Percentiles rank a stretch among this genome's conserved stretches.
phyloP scores from a whole-genome alignment of 2,797 vertebrate genomes.

The Natrix natrix region DNA sequence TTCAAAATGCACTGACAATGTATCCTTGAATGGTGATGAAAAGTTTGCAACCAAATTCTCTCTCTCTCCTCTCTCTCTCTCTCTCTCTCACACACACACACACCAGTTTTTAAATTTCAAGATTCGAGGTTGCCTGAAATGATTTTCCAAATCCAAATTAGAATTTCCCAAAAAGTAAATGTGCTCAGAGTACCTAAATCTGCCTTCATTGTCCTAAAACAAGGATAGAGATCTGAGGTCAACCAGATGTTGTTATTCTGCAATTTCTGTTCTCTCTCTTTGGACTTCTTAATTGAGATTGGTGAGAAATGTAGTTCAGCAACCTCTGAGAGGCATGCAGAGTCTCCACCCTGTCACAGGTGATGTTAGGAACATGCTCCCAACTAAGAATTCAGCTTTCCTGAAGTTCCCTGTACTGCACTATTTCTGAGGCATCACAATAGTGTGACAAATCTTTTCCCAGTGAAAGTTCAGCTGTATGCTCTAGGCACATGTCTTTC shows the following conservation, averaged over 20 bases:
- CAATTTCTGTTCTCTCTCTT: neutral
- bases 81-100: too few relatives aligned
- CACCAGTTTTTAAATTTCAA: neutral
- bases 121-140: neutral
- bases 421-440: neutral
- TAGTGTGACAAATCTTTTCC: neutral
- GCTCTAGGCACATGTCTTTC: neutral
- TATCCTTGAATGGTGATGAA: too few relatives aligned
- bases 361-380: neutral
- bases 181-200: neutral
- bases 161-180: neutral
- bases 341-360: neutral
- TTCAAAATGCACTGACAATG: too few relatives aligned
- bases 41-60: too few relatives aligned
- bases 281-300: neutral
- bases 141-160: neutral
- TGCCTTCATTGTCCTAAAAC: neutral
- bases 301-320: neutral
- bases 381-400: neutral
- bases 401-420: neutral
- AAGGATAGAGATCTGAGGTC: neutral
- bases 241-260: neutral
- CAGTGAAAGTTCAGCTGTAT: neutral
- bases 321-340: neutral
- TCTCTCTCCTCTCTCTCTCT: too few relatives aligned